phyloP scores from a whole-genome alignment of 2,888 invertebrate genomes.

The Agrilus cyanescens region DNA sequence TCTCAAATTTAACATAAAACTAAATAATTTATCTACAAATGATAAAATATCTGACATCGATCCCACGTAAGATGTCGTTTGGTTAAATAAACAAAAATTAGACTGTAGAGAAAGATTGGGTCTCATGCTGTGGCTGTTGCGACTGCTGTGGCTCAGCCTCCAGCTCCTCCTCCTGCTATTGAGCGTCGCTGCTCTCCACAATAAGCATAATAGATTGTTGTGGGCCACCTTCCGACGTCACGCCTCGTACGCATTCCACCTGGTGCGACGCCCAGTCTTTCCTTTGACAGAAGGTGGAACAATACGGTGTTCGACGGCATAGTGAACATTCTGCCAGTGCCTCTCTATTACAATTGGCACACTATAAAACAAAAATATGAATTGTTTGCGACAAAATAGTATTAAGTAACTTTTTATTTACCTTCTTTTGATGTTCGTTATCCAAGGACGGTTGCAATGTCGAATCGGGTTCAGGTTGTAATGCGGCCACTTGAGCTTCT shows the following conservation, averaged over 20 bases:
- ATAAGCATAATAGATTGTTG: constrained; percentile 77
- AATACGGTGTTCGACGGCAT: constrained; percentile 77
- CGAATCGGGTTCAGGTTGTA: constrained; percentile 41
- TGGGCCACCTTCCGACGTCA: constrained; percentile 41
- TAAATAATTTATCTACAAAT: too few relatives aligned
- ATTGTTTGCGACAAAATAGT: not conserved
- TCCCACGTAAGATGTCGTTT: too few relatives aligned
- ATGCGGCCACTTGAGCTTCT: constrained; percentile 47
- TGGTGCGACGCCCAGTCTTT: constrained; percentile 84
- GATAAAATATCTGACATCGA: too few relatives aligned
- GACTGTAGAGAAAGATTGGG: too few relatives aligned
- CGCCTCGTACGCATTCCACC: constrained; percentile 68
- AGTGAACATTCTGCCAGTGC: constrained; percentile 79
- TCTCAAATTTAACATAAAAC: too few relatives aligned
- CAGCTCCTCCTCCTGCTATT: constrained; percentile 20
- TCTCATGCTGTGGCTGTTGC: too few relatives aligned
- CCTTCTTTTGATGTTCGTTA: constrained; percentile 58
- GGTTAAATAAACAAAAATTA: too few relatives aligned
- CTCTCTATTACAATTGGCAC: constrained; percentile 81
- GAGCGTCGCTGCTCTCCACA: constrained; percentile 62
- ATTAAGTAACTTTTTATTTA: constrained; percentile 25
- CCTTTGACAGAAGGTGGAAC: constrained; percentile 81
- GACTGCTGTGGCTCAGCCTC: too few relatives aligned
- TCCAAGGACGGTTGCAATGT: constrained; percentile 48
- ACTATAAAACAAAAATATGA: constrained; percentile 38